Evolutionary conservation across 2,888 invertebrate species (phyloP), one percentile per base, ranked within the genome.

Genomic region (Clanis bilineata): DNA sequence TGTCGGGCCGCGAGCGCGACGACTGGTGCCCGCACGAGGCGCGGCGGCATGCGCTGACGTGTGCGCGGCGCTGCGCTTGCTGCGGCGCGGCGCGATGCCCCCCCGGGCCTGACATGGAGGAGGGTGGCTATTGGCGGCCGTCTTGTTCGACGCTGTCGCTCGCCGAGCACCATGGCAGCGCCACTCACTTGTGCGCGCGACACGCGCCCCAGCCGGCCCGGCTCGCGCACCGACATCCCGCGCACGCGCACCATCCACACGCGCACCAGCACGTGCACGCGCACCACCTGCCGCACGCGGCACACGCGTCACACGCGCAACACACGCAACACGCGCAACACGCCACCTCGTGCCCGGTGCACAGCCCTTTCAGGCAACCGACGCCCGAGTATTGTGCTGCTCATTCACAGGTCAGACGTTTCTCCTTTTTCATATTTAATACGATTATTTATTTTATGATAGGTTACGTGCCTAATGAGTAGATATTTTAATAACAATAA

Each of bases 361-460:
- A 96, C 88, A 95, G 95, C 77, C 95, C 96, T 25, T 95, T 95
- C 83, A 90, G 96, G 67, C 95, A 94, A 72, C 91, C 90, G 23
- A 86, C 90, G 72, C 92, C 92, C 44, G 91, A 92, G 64, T 92
- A 86, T 69, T 92, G 92, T 74, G 91, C 91, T 15, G 90, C 90
- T 44, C 91, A 91, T 74, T 85, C 91, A 68, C 92, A 92, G 92
- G 92, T 92, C 73, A 64, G 74, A 0, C 23, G 25, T 3, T 58
- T 22, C 32, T 12, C 21, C 6, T 22, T 23, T 1, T 10, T 15
- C 21, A 9, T 12, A 0, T 32, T 15, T 36, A 54, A 54, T 25
- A 7, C 9, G n/a, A n/a, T 38, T n/a, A 5, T 15, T 15, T 36
- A 36, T 15, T 15, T 41, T 15, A 15, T 4, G 18, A 4, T 41